Conservation (phyloP, 2,888 invertebrate species). For the Camponotus fellah region DNA sequence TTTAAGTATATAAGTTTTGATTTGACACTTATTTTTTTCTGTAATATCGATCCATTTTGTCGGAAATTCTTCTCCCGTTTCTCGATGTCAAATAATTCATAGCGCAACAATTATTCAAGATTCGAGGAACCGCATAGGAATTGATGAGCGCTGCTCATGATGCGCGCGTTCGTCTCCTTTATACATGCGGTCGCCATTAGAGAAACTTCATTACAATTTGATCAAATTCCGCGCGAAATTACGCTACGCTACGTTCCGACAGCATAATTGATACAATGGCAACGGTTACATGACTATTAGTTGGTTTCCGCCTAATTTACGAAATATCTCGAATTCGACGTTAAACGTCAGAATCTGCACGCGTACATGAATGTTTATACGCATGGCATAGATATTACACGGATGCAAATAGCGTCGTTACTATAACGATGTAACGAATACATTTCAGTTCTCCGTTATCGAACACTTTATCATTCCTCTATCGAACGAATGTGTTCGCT, state of each 20-base stretch:
- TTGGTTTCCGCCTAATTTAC: conserved; percentile 52
- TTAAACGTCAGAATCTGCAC: conserved; percentile 28
- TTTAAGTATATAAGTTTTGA: too few relatives aligned
- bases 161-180: conserved; percentile 28
- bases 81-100: conserved; percentile 37
- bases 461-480: not conserved
- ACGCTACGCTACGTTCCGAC: conserved; percentile 39
- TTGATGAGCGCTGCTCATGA: not conserved
- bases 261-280: conserved; percentile 48
- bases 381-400: conserved; percentile 14
- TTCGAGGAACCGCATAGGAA: conserved; percentile 22
- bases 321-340: conserved; percentile 43
- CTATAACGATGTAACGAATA: conserved; percentile 9
- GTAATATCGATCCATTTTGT: not conserved
- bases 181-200: conserved; percentile 16
- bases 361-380: not conserved
- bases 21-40: too few relatives aligned
- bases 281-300: conserved; percentile 44
- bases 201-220: conserved; percentile 55
- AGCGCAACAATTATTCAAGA: conserved; percentile 15
- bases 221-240: conserved; percentile 47
- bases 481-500: conserved; percentile 15
- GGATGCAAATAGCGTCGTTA: conserved; percentile 27
- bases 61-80: conserved; percentile 13
- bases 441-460: conserved; percentile 33